Evolutionary conservation across 2,113 vertebrate species (phyloP).

Genomic region (Rutilus rutilus): DNA sequence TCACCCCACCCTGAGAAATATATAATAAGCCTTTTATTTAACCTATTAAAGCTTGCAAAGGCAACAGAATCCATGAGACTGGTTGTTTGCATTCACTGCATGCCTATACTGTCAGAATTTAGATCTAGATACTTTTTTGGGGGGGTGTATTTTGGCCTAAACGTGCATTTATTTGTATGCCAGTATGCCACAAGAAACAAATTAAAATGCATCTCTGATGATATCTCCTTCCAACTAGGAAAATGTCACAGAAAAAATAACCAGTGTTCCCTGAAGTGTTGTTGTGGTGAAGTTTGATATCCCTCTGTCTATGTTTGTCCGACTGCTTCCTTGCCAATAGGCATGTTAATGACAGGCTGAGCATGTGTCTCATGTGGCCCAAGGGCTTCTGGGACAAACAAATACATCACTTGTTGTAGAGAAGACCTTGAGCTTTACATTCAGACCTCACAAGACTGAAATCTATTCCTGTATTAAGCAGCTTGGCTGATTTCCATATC

Average conservation of each 20-base stretch:
- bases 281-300: not conserved
- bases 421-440: conserved; percentile 16
- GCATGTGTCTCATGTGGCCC: conserved; percentile 26
- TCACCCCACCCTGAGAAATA: conserved; percentile 89
- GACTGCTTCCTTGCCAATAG: conserved; percentile 4
- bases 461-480: not conserved
- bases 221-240: not conserved
- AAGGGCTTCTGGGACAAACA: conserved; percentile 11
- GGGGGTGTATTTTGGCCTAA: not conserved
- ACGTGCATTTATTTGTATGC: not conserved
- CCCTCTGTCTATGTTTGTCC: conserved; percentile 20
- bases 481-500: not conserved
- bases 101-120: not conserved
- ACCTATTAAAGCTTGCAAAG: not conserved
- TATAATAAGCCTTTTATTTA: not conserved
- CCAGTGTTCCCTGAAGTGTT: not conserved
- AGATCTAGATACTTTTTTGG: not conserved
- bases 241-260: not conserved
- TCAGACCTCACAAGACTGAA: not conserved
- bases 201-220: not conserved
- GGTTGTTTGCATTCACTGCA: not conserved
- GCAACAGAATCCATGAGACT: no score
- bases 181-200: not conserved
- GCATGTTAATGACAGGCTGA: conserved; percentile 21
- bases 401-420: conserved; percentile 9